phyloP scores from a whole-genome alignment of 2,888 invertebrate species.

The Microctonus hyperodae region DNA sequence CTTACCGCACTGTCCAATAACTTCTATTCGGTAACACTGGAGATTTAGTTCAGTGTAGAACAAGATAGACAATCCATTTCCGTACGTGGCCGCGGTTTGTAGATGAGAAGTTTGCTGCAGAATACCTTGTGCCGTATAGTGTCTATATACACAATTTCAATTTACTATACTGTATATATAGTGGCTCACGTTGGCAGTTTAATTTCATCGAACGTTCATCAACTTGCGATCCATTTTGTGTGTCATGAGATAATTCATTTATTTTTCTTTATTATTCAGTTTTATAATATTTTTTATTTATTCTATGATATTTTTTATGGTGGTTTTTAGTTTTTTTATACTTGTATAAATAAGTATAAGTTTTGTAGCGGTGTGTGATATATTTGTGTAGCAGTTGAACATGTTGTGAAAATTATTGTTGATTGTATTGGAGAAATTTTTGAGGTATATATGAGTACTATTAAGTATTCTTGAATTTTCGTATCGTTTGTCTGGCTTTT shows the following conservation, averaged over 20 bases:
- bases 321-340: too few relatives aligned
- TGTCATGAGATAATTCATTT: neutral
- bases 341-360: too few relatives aligned
- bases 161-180: constrained; percentile 13
- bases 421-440: neutral
- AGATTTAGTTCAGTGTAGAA: constrained; percentile 21
- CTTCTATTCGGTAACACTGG: neutral
- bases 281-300: too few relatives aligned
- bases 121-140: constrained; percentile 21
- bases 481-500: constrained; percentile 1
- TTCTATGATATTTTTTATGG: too few relatives aligned
- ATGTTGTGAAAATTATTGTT: neutral
- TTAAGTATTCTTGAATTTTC: neutral
- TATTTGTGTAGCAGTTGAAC: neutral
- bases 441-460: neutral
- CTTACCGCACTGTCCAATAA: neutral
- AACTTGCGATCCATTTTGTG: neutral
- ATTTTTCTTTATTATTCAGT: neutral
- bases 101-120: constrained; percentile 31
- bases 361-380: too few relatives aligned
- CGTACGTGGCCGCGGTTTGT: constrained; percentile 30
- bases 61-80: constrained; percentile 42
- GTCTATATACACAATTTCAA: constrained; percentile 8
- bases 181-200: constrained; percentile 22
- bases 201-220: neutral